Base-by-base conservation (phyloP, 1,140 invertebrate genomes). In the Saccostrea glomerata region DNA sequence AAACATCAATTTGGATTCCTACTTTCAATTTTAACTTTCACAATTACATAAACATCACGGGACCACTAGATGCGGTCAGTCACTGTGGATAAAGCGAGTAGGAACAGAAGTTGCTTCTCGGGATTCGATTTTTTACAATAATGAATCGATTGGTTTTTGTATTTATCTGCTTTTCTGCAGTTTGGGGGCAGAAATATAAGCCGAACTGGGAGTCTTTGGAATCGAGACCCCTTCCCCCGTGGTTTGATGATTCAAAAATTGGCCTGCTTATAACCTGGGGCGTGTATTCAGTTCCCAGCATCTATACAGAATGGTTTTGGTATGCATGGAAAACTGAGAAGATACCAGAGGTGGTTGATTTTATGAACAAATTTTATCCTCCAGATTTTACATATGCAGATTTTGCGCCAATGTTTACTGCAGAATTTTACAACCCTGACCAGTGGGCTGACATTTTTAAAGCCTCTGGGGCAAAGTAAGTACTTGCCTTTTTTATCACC, bases 251-350 rank as follows among this genome's bases (percentile, higher is more conserved):
- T 17, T 92, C 92, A 13, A 95, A 95, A 89, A 87, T 95, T 47
- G 95, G 95, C 9, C 95, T 95, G 25, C 95, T 95, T 87, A 84
- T 95, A 13, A 94, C 95, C 90, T 95, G 95, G 95, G 95, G 95
- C n/a, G 93, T 95, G 5, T 95, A 95, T 89, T 95, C 94, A 12
- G 95, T 95, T 6, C 95, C 95, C 12, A 91, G 90, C 66, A 95
- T 92, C 89, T 91, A 86, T n/a, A 47, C n/a, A 11, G 86, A 82
- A 63, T 87, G 86, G 86, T 87, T 87, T 20, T 87, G 86, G 86
- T 83, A 85, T 47, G 55, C 47, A 47, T 88, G 87, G 87, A 85
- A 84, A 58, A 54, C 77, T 7, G 20, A 40, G n/a, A 55, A 87
- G 36, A 36, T 20, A 40, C 63, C 85, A 40, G 25, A 60, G 9